Percentiles rank a stretch among this genome's conserved stretches.
These are phyloP conservation scores for Dasyurus viverrinus DNA, from an alignment of 2,113 vertebrate species.

Conservation along the genomic window DNA sequence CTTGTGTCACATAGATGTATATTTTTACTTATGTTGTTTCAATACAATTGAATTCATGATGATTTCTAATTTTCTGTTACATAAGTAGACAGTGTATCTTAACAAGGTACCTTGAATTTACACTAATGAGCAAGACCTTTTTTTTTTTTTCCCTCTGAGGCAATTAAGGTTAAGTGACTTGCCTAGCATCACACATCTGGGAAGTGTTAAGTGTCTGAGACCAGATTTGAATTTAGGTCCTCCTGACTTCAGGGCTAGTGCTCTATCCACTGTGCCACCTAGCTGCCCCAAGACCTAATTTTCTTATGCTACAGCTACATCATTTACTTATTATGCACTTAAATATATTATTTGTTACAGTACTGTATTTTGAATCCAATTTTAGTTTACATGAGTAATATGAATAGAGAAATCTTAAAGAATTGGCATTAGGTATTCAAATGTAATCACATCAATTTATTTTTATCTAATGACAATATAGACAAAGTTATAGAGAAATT, in stretches of 20 bases:
- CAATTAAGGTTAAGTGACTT: no score
- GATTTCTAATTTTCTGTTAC: neutral
- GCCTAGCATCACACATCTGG: no score
- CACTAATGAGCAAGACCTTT: neutral
- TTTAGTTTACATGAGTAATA: neutral
- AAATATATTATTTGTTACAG: neutral
- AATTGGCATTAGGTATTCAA: neutral
- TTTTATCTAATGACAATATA: neutral
- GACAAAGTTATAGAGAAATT: neutral
- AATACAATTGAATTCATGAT: neutral
- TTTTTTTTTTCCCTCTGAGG: no score
- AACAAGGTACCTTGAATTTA: neutral
- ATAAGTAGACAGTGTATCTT: neutral
- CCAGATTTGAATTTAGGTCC: no score
- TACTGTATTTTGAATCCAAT: neutral
- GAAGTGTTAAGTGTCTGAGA: no score
- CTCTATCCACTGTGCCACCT: no score
- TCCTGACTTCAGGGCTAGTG: no score
- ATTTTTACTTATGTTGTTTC: neutral
- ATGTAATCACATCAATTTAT: neutral
- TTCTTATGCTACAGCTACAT: neutral
- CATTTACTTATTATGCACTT: neutral
- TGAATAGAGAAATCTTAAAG: neutral
- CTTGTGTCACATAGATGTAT: neutral
- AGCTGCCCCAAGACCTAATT: neutral